These are phyloP conservation scores for Subanguina moxae DNA, from an alignment of 1,140 invertebrate species.

Conservation along the genomic window DNA sequence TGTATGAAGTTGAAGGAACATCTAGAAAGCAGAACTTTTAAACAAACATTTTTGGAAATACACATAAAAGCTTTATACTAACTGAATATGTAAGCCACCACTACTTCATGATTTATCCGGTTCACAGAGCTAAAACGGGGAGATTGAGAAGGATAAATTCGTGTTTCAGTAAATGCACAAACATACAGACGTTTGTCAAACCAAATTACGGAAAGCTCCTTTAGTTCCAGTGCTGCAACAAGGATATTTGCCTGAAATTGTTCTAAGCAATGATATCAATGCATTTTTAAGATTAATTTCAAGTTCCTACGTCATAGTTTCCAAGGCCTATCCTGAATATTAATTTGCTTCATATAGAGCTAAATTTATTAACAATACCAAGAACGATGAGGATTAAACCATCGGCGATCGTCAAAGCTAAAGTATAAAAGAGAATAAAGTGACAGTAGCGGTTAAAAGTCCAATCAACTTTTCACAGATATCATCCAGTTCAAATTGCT, in stretches of 20 bases:
- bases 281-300: not conserved
- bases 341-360: too few relatives aligned
- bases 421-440: not conserved
- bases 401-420: constrained; percentile 36
- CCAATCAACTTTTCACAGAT: constrained; percentile 43
- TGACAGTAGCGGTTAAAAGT: not conserved
- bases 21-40: constrained; percentile 1
- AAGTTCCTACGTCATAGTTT: constrained; percentile 45
- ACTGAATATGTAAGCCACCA: constrained; percentile 39
- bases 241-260: not conserved
- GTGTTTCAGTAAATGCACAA: not conserved
- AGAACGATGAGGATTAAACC: constrained; percentile 49
- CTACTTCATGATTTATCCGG: constrained; percentile 25
- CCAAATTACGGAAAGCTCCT: not conserved
- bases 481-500: constrained; percentile 42
- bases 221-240: not conserved
- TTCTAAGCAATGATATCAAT: not conserved
- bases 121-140: constrained; percentile 28
- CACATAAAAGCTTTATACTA: too few relatives aligned
- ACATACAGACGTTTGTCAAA: constrained; percentile 1
- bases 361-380: constrained; percentile 19
- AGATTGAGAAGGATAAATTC: constrained; percentile 2
- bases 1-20: constrained; percentile 32
- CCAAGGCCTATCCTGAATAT: constrained; percentile 32
- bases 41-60: too few relatives aligned